A percentile compares a stretch with the other conserved stretches of the same genome.
Evolutionary conservation across 2,888 invertebrate species (phyloP).

Genomic region (Asteroscopus sphinx): DNA sequence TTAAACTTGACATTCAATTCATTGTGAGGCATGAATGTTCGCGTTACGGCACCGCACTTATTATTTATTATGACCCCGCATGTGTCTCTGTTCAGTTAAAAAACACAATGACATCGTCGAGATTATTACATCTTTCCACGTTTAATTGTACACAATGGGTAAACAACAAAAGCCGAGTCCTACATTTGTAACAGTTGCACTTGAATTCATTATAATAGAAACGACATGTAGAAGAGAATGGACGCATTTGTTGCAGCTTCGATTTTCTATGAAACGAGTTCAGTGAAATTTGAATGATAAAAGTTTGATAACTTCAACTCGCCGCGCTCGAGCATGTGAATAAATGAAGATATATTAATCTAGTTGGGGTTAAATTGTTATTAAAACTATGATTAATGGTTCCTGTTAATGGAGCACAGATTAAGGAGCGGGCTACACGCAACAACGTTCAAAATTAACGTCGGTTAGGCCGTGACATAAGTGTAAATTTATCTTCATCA

Average conservation of each 20-base stretch:
- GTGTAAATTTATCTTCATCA: slow-evolving; percentile 87
- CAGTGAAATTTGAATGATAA: slow-evolving; percentile 86
- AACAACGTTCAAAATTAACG: slow-evolving; percentile 81
- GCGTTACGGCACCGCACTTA: slow-evolving; percentile 69
- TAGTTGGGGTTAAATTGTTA: slow-evolving; percentile 89
- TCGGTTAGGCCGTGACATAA: slow-evolving; percentile 80
- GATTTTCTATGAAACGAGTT: slow-evolving; percentile 75
- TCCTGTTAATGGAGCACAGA: slow-evolving; percentile 85
- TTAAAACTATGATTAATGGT: slow-evolving; percentile 90
- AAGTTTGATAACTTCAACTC: slow-evolving; percentile 72
- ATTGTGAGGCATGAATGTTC: slow-evolving; percentile 80
- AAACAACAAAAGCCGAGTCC: slow-evolving; percentile 82
- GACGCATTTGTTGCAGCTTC: slow-evolving; percentile 79
- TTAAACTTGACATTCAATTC: slow-evolving; percentile 86
- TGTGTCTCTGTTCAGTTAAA: slow-evolving; percentile 81
- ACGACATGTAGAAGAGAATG: slow-evolving; percentile 65
- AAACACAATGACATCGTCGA: slow-evolving; percentile 86
- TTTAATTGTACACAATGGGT: slow-evolving; percentile 88
- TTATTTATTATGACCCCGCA: slow-evolving; percentile 87
- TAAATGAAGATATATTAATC: slow-evolving; percentile 89
- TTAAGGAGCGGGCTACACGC: slow-evolving; percentile 85
- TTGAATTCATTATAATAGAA: slow-evolving; percentile 75
- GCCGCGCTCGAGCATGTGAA: slow-evolving; percentile 73
- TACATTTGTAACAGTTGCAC: slow-evolving; percentile 85
- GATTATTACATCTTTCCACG: slow-evolving; percentile 88